These are phyloP conservation scores for Agrilus mali DNA, from an alignment of 2,888 invertebrate species.

Conservation along the genomic window DNA sequence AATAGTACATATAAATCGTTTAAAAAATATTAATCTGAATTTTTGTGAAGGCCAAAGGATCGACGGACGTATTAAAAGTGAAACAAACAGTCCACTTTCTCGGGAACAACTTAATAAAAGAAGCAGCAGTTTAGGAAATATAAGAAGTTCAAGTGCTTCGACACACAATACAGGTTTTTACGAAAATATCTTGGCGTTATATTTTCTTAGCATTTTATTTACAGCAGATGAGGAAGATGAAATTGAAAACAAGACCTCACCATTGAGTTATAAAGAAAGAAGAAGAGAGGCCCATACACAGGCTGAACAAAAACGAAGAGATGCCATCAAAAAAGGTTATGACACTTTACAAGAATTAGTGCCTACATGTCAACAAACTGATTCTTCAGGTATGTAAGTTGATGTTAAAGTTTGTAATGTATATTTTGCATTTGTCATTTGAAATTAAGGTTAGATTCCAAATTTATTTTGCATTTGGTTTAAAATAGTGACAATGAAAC, in stretches of 20 bases:
- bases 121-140: slow-evolving; percentile 8
- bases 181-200: neutral
- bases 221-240: slow-evolving; percentile 53
- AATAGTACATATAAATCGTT: too few relatives aligned
- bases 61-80: slow-evolving; percentile 1
- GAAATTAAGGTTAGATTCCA: too few relatives aligned
- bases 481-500: too few relatives aligned
- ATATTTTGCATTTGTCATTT: too few relatives aligned
- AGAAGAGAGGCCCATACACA: slow-evolving; percentile 90
- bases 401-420: too few relatives aligned
- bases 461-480: too few relatives aligned
- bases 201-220: slow-evolving; percentile 12
- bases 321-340: slow-evolving; percentile 95
- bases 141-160: slow-evolving; percentile 9
- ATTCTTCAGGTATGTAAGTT: slow-evolving; percentile 49
- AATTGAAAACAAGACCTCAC: slow-evolving; percentile 42
- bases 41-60: too few relatives aligned
- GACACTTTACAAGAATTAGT: slow-evolving; percentile 87
- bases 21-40: too few relatives aligned
- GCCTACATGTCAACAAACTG: slow-evolving; percentile 87
- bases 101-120: neutral
- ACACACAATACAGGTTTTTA: slow-evolving; percentile 8
- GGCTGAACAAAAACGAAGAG: slow-evolving; percentile 91
- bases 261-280: slow-evolving; percentile 83
- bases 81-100: neutral